Percentiles rank a stretch among this genome's conserved stretches.
Conservation (phyloP, 2,888 invertebrate species). For the Cloeon dipterum region DNA sequence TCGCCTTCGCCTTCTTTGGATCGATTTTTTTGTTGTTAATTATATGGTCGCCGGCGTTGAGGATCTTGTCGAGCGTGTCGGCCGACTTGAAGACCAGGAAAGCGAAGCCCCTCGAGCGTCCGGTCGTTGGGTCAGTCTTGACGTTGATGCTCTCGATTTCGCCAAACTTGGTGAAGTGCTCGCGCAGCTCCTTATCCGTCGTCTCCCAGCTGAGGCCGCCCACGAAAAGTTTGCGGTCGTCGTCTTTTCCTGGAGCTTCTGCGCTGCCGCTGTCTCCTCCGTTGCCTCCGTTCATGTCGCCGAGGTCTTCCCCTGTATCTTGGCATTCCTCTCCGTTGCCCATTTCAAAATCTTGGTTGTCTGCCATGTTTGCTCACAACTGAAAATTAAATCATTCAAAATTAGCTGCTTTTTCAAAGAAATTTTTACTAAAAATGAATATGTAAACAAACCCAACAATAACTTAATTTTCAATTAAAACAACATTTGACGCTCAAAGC, state of each 20-base stretch:
- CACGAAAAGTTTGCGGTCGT: conserved; percentile 22
- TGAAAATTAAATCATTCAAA: no score
- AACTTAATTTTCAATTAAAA: no score
- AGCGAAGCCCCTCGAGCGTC: conserved; percentile 37
- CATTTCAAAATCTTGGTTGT: conserved; percentile 39
- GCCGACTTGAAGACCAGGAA: conserved; percentile 35
- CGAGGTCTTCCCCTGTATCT: conserved; percentile 22
- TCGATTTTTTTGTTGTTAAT: conserved; percentile 38
- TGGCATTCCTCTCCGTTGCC: conserved; percentile 40
- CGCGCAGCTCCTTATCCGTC: conserved; percentile 30
- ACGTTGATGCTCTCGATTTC: conserved; percentile 34
- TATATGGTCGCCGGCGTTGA: conserved; percentile 27
- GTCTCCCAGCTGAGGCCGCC: conserved; percentile 39
- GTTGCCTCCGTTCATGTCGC: conserved; percentile 5
- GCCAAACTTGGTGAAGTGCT: conserved; percentile 36
- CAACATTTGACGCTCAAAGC: no score
- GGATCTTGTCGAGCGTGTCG: conserved; percentile 29
- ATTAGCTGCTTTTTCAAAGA: no score
- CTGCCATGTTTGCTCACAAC: no score
- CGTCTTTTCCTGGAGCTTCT: conserved; percentile 55
- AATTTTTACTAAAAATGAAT: no score
- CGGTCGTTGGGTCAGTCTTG: conserved; percentile 36
- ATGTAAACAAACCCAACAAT: no score
- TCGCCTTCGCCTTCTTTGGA: conserved; percentile 34
- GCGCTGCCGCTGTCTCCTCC: conserved; percentile 39